These are phyloP conservation scores for Siniperca scherzeri DNA, from an alignment of 2,797 vertebrate species.

Conservation along the genomic window DNA sequence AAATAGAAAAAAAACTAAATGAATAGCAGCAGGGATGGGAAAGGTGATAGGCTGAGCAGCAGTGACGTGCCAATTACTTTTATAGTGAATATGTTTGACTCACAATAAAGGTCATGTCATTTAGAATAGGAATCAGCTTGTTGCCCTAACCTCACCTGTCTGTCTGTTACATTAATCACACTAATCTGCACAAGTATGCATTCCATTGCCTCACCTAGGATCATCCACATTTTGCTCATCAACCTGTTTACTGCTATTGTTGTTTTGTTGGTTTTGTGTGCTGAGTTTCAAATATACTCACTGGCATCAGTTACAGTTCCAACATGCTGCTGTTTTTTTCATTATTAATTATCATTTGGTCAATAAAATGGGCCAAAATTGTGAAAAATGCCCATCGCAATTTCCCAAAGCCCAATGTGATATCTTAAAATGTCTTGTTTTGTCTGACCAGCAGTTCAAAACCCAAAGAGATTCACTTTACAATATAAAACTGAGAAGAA, in stretches of 20 bases:
- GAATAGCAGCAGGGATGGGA: conserved; percentile 49
- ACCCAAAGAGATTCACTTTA: background rate
- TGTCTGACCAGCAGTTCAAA: background rate
- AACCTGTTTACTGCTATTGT: conserved; percentile 24
- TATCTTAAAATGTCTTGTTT: background rate
- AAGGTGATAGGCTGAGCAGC: conserved; percentile 69
- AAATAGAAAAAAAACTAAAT: conserved; percentile 7
- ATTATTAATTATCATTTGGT: background rate
- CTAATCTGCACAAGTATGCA: conserved; percentile 63
- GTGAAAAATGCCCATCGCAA: background rate
- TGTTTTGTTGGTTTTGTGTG: conserved; percentile 7
- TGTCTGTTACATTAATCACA: conserved; percentile 75
- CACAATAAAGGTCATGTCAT: conserved; percentile 85
- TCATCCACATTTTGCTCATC: conserved; percentile 16
- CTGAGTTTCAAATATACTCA: background rate
- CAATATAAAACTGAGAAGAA: background rate
- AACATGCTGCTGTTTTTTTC: background rate
- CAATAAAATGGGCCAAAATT: background rate
- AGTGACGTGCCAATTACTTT: conserved; percentile 75
- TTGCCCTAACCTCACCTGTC: conserved; percentile 74
- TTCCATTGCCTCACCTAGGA: conserved; percentile 42
- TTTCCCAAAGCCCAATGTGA: background rate
- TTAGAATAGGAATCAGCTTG: conserved; percentile 74
- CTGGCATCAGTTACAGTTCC: background rate
- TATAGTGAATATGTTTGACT: conserved; percentile 84